Conservation (phyloP, 2,113 vertebrate genomes). For the Crypturellus undulatus region DNA sequence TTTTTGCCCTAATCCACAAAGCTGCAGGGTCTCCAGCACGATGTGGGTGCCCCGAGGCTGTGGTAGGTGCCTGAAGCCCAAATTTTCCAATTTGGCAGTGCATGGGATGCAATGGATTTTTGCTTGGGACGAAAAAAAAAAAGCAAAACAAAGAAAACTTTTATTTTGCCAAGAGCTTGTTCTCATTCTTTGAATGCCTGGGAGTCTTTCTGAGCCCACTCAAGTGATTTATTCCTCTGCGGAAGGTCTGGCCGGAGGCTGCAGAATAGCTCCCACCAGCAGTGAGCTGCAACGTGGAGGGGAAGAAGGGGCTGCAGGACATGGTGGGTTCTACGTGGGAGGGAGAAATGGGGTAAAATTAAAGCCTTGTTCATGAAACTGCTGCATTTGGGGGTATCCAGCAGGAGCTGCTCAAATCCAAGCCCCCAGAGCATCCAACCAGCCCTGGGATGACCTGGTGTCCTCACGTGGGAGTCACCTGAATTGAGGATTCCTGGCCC, state of each 20-base stretch:
- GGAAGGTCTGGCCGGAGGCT: neutral
- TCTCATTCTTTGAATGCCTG: constrained; percentile 15
- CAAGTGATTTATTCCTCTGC: neutral
- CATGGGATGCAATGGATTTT: neutral
- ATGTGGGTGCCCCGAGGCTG: neutral
- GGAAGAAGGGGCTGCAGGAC: neutral
- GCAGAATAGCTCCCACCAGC: neutral
- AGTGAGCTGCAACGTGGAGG: neutral
- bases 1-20: accelerated
- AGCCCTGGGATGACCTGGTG: accelerated
- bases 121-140: no score
- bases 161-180: neutral
- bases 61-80: neutral
- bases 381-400: accelerated
- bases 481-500: neutral
- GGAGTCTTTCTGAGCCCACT: neutral
- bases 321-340: accelerated
- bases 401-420: neutral
- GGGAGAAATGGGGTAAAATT: accelerated
- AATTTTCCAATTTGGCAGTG: neutral
- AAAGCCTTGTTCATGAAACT: accelerated
- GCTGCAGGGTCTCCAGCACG: neutral
- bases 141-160: accelerated
- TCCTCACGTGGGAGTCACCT: neutral
- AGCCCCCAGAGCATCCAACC: neutral